Evolutionary conservation across 2,797 vertebrate species (phyloP), one percentile per base, ranked within the genome.

Genomic region (Ctenopoma multispine): DNA sequence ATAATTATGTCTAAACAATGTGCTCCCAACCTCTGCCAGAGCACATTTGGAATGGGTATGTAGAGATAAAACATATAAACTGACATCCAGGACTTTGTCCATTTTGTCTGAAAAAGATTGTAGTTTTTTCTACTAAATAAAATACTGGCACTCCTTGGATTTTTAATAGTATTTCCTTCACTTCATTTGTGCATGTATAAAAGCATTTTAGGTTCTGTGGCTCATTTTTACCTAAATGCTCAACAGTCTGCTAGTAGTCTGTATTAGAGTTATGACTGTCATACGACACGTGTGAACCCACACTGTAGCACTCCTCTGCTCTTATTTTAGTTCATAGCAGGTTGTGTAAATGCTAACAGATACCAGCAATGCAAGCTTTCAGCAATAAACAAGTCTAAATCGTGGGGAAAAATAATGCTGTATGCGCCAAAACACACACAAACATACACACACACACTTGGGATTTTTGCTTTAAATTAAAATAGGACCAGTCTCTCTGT

Each of bases 1-100:
- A 50, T 93, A 92, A 94, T 93, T 92, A 93, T 82, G 88, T 90
- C 86, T 81, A 88, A 92, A 93, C 90, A 86, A 90, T 90, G 86
- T 86, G 84, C 89, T 84, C 82, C 80, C 86, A 79, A 71, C 69
- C 68, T 83, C 80, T 77, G 82, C 74, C 77, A 57, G 81, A 64
- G 85, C 67, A 50, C 79, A 44, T 76, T 88, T 86, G 77, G 69
- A 85, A 38, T 27, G 17, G 47, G n/a, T 50, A 17, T 50, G 36
- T 53, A 49, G 63, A 78, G 79, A 90, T 91, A 69, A 86, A 79
- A 79, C 63, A 56, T 59, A 63, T 64, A 59, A 70, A 84, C 77
- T 71, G 83, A 86, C 83, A 86, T 84, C 79, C 55, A 77, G 72
- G 76, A 80, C 82, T 77, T 77, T 62, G 55, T 85, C 48, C 64